phyloP scores from a whole-genome alignment of 1,140 invertebrate genomes.

The Drosophila novamexicana region DNA sequence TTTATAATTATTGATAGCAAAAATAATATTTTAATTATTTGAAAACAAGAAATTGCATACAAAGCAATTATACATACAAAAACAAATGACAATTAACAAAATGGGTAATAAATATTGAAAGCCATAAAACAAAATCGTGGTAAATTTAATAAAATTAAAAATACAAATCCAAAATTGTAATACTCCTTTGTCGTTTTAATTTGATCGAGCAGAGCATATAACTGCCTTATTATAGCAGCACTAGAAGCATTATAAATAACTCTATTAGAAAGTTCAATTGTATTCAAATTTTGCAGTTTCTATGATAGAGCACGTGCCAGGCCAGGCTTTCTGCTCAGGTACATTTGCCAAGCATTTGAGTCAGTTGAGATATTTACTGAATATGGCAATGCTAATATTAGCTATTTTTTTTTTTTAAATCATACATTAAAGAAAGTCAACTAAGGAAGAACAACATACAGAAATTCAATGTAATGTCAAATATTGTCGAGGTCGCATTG shows the following conservation, averaged over 20 bases:
- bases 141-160: slow-evolving; percentile 58
- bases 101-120: slow-evolving; percentile 50
- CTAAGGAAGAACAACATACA: too few species aligned
- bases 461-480: neutral
- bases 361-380: too few species aligned
- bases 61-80: slow-evolving; percentile 27
- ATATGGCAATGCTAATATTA: too few species aligned
- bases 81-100: slow-evolving; percentile 49
- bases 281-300: too few species aligned
- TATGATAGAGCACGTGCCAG: too few species aligned
- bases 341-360: too few species aligned
- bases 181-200: slow-evolving; percentile 16
- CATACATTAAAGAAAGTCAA: too few species aligned
- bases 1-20: slow-evolving; percentile 51
- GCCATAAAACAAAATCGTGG: slow-evolving; percentile 44
- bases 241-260: too few species aligned
- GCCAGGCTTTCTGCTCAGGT: too few species aligned
- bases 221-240: too few species aligned
- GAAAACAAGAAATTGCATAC: slow-evolving; percentile 25
- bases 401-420: too few species aligned
- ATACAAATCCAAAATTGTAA: slow-evolving; percentile 31
- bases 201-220: neutral
- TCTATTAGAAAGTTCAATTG: too few species aligned
- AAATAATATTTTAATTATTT: slow-evolving; percentile 48
- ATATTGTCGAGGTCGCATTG: neutral